Conservation (phyloP, 1,140 invertebrate genomes). For the Drosophila saltans region DNA sequence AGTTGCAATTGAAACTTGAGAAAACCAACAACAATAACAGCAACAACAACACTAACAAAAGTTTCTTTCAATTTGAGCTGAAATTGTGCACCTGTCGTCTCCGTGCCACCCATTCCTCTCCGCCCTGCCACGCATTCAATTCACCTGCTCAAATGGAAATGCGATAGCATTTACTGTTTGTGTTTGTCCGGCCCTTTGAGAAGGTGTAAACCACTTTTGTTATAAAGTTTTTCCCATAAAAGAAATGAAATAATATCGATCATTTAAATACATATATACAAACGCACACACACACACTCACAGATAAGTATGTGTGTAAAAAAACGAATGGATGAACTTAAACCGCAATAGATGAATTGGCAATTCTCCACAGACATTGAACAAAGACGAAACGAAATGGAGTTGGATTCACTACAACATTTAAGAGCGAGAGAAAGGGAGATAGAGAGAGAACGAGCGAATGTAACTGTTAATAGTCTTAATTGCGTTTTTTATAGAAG, state of each 20-base stretch:
- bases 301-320: no score
- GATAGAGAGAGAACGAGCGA: no score
- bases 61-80: conserved; percentile 46
- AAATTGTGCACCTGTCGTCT: conserved; percentile 50
- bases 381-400: no score
- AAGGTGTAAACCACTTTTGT: conserved; percentile 29
- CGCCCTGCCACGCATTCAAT: not conserved
- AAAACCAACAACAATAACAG: conserved; percentile 17
- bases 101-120: not conserved
- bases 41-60: conserved; percentile 9
- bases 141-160: conserved; percentile 27
- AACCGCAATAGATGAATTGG: no score
- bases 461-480: no score
- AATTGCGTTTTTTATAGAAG: no score
- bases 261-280: not conserved
- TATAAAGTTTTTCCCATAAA: conserved; percentile 13
- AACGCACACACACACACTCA: no score
- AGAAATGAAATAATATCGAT: conserved; percentile 15
- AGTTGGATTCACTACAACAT: no score
- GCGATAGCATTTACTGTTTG: conserved; percentile 33
- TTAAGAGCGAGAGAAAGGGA: no score
- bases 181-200: conserved; percentile 35
- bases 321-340: no score
- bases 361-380: no score
- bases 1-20: conserved; percentile 42